Percentiles rank a stretch among this genome's conserved stretches.
Evolutionary conservation across 2,888 invertebrate genomes (phyloP).

Genomic region (Automeris io): DNA sequence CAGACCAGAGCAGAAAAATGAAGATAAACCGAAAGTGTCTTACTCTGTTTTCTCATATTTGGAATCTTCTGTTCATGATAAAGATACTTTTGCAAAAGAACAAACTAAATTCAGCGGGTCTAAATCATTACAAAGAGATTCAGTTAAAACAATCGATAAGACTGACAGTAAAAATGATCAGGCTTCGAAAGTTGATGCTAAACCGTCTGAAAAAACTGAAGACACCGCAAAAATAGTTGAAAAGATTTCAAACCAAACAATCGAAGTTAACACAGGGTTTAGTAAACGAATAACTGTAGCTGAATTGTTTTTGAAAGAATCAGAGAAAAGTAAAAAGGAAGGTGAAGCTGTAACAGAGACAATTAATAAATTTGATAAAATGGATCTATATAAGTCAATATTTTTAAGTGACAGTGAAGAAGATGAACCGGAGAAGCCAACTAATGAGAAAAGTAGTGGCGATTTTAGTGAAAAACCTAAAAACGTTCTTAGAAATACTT

Average conservation of each 20-base stretch:
- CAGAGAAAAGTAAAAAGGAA: slow-evolving; percentile 45
- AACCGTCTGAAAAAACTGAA: neutral
- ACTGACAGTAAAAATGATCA: slow-evolving; percentile 3
- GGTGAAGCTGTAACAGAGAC: slow-evolving; percentile 49
- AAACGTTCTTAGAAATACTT: slow-evolving; percentile 79
- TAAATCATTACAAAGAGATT: slow-evolving; percentile 35
- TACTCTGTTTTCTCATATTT: slow-evolving; percentile 88
- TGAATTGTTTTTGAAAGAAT: slow-evolving; percentile 65
- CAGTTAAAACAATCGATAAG: slow-evolving; percentile 7
- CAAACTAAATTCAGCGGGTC: slow-evolving; percentile 63
- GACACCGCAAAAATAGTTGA: neutral
- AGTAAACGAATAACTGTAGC: slow-evolving; percentile 65
- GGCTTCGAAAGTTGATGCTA: neutral
- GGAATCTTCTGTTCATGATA: slow-evolving; percentile 77
- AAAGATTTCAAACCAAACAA: neutral
- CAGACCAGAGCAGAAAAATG: slow-evolving; percentile 58
- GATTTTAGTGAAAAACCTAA: slow-evolving; percentile 55
- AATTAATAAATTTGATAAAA: slow-evolving; percentile 68
- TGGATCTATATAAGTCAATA: slow-evolving; percentile 92
- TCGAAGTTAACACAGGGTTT: slow-evolving; percentile 20
- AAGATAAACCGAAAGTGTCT: slow-evolving; percentile 78
- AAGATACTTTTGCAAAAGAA: slow-evolving; percentile 71
- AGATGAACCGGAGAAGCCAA: slow-evolving; percentile 12
- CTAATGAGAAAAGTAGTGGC: slow-evolving; percentile 8
- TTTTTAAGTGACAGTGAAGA: slow-evolving; percentile 89